Base-by-base conservation (phyloP, 2,113 vertebrate species). In the Myodes glareolus region DNA sequence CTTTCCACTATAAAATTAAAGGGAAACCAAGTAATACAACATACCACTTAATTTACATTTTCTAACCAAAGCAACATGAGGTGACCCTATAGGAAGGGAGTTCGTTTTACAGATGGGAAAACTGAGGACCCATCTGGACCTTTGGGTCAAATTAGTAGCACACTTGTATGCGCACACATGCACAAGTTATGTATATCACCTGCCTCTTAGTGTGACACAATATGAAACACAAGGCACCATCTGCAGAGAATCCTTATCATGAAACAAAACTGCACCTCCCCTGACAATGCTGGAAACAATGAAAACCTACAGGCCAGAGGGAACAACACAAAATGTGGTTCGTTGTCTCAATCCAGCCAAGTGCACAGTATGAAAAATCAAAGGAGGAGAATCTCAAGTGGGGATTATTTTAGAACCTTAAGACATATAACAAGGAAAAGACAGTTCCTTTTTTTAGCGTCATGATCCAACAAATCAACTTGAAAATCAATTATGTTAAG, bases 401-500 rank as follows among this genome's bases (percentile, higher is more conserved):
- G 36, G 85, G 58, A 78, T n/a, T 85, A 72, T 10, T 75, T 16
- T 63, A 91, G 68, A 47, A 33, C 68, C 42, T 84, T 90, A 67
- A 75, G 31, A 72, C 5, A 88, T 5, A 73, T 0, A 87, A 27
- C 7, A 92, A 63, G 19, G 17, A 61, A 70, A 95, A 94, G 45
- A 67, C 19, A 65, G 50, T 14, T 25, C 75, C 39, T 31, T 81
- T 55, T 55, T 42, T 90, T 14, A 92, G 23, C 29, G 52, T 68
- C 63, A 80, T 93, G 31, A 94, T 39, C 88, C 75, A 94, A 94
- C 23, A 61, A 61, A 93, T 91, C 13, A 91, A 89, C 31, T 76
- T 29, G 31, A 80, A 75, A 77, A 94, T n/a, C 25, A 42, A 73
- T 80, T 21, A 87, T 21, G 52, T 65, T 72, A 42, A 82, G 63